Percentiles rank a stretch among this genome's conserved stretches.
Conservation (phyloP, 2,797 vertebrate species). For the Echeneis naucrates region DNA sequence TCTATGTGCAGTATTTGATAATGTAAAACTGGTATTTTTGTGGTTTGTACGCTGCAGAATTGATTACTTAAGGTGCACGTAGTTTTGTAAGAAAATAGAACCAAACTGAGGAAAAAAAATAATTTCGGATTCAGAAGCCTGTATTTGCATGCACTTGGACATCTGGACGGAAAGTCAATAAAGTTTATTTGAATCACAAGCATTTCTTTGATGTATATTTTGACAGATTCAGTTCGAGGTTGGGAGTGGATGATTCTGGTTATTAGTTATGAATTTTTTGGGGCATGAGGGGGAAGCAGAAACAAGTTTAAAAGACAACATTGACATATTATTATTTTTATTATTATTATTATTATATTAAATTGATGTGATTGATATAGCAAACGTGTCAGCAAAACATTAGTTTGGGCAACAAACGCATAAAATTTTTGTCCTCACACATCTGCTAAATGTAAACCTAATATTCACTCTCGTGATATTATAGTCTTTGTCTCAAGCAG, state of each 20-base stretch:
- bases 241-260: too few relatives aligned
- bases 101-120: conserved; percentile 65
- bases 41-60: conserved; percentile 97
- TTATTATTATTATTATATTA: too few relatives aligned
- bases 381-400: not conserved
- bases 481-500: not conserved
- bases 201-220: conserved; percentile 9
- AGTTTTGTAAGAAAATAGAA: conserved; percentile 89
- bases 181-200: conserved; percentile 89
- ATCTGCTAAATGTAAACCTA: not conserved
- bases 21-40: conserved; percentile 95
- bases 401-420: not conserved
- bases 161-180: conserved; percentile 93
- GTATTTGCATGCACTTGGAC: conserved; percentile 97
- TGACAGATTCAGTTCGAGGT: not conserved
- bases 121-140: conserved; percentile 90
- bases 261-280: not conserved
- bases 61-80: conserved; percentile 93
- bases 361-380: not conserved
- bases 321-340: not conserved
- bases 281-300: conserved; percentile 2
- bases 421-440: not conserved
- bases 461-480: not conserved
- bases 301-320: not conserved
- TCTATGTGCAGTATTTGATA: conserved; percentile 98